Evolutionary conservation across 2,113 vertebrate genomes (phyloP).

Genomic region (Alces alces): DNA sequence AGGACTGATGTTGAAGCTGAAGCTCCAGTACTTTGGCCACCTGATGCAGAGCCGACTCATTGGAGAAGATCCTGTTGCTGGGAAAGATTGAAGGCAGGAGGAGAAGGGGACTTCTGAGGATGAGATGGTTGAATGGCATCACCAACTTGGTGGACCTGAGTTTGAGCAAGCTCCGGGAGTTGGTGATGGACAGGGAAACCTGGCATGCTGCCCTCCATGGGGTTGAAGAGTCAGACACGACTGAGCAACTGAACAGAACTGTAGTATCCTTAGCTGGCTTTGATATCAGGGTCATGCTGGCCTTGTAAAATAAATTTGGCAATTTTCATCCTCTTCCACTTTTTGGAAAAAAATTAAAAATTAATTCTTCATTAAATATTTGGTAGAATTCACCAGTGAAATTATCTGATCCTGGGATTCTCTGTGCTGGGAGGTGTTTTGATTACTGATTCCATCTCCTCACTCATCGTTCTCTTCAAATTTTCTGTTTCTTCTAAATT

Average conservation of each 20-base stretch:
- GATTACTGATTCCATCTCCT: neutral
- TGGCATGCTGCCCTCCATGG: accelerated
- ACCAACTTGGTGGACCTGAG: accelerated
- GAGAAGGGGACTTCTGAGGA: neutral
- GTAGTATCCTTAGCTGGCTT: neutral
- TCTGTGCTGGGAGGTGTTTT: neutral
- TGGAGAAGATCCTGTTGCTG: neutral
- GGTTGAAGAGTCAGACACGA: accelerated
- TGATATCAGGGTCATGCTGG: neutral
- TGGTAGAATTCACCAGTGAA: neutral
- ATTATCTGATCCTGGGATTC: neutral
- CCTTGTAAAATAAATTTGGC: neutral
- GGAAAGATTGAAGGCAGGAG: neutral
- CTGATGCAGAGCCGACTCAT: accelerated
- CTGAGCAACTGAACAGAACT: neutral
- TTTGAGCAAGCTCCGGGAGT: neutral
- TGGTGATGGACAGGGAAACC: neutral
- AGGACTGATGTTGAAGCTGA: neutral
- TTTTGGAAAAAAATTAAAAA: neutral
- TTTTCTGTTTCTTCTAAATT: neutral
- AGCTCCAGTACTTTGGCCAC: neutral
- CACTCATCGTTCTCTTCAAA: neutral
- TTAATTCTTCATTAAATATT: neutral
- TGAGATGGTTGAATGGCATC: neutral
- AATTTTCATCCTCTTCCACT: neutral